Percentiles rank a stretch among this genome's conserved stretches.
Conservation (phyloP, 2,113 vertebrate species). For the Lycaon pictus region DNA sequence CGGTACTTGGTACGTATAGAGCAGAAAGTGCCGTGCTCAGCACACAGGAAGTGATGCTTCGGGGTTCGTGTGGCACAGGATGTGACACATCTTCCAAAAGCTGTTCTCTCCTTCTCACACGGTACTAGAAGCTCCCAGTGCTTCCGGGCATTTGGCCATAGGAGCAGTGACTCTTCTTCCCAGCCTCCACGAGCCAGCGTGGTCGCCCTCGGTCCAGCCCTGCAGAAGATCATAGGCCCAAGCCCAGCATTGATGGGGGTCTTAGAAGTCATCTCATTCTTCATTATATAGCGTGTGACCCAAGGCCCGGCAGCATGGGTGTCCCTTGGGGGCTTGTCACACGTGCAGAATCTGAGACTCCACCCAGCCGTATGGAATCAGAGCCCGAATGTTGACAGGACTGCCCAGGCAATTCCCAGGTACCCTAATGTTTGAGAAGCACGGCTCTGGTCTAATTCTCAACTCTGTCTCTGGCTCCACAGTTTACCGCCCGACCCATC, state of each 20-base stretch:
- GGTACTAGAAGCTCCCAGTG: not conserved
- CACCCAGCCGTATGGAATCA: not conserved
- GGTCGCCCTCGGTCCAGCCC: not conserved
- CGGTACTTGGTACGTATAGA: not conserved
- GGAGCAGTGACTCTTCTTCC: not conserved
- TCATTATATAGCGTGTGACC: not conserved
- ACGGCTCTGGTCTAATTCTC: not conserved
- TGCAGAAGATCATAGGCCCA: not conserved
- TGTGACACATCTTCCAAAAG: not conserved
- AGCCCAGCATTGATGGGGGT: not conserved
- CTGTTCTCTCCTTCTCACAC: not conserved
- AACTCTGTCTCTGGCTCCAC: not conserved
- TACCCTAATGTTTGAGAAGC: not conserved
- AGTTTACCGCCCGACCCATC: accelerated
- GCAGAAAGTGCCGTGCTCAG: not conserved
- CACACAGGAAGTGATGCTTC: not conserved
- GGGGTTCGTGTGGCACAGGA: not conserved
- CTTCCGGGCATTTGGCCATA: not conserved
- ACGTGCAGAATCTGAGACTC: not conserved
- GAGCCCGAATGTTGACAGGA: not conserved
- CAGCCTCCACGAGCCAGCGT: not conserved
- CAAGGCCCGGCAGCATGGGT: not conserved
- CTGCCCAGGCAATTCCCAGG: not conserved
- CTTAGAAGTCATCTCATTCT: not conserved
- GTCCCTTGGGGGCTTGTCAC: not conserved